Percentiles rank a stretch among this genome's conserved stretches.
Conservation (phyloP, 2,113 vertebrate genomes). For the Acrocephalus kingi region DNA sequence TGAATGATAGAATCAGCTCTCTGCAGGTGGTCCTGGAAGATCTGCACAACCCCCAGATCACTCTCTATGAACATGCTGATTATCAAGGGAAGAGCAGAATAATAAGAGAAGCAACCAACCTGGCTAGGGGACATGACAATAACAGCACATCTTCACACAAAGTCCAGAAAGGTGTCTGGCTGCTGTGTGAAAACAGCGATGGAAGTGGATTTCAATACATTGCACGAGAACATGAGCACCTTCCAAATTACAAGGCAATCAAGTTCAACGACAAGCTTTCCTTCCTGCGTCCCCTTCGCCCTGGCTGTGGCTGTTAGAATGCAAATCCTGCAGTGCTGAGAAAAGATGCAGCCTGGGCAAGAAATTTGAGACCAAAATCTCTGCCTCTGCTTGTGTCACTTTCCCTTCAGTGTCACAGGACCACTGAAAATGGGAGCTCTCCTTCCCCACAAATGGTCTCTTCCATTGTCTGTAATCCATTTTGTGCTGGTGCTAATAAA, state of each 20-base stretch:
- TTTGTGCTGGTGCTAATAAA: neutral
- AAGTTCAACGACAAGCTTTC: neutral
- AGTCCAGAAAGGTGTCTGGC: constrained; percentile 32
- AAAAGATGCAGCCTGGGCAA: neutral
- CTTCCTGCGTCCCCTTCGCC: constrained; percentile 20
- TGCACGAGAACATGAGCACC: neutral
- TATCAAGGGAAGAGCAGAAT: neutral
- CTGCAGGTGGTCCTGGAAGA: neutral
- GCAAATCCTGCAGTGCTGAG: neutral
- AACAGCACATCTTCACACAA: neutral
- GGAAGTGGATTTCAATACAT: neutral
- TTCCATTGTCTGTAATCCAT: neutral
- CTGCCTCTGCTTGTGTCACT: neutral
- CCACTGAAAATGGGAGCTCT: fast-evolving
- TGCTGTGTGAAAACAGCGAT: neutral
- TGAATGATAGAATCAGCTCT: constrained; percentile 46
- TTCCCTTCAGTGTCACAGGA: neutral
- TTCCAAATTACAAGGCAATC: neutral
- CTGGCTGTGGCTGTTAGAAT: neutral
- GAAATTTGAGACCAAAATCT: neutral
- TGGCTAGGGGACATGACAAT: neutral
- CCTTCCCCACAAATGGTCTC: neutral
- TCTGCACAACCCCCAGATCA: constrained; percentile 19
- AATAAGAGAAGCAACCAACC: neutral
- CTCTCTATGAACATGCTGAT: neutral